Evolutionary conservation across 2,797 vertebrate genomes (phyloP).

Genomic region (Halcyon leucocephala): DNA sequence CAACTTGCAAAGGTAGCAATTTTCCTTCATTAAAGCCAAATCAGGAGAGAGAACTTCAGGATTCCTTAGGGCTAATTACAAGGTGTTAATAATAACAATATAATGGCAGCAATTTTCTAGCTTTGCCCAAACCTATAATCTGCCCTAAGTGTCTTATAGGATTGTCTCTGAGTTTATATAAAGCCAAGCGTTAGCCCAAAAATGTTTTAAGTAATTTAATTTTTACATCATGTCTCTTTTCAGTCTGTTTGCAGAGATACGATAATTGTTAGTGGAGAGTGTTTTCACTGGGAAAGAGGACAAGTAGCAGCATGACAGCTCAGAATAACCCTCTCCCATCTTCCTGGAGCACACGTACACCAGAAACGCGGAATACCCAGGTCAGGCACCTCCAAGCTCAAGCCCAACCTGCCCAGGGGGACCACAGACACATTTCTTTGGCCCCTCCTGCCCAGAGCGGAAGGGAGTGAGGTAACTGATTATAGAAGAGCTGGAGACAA

Average conservation of each 20-base stretch:
- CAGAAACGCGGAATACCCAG: conserved; percentile 31
- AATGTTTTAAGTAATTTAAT: conserved; percentile 82
- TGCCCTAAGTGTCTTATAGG: conserved; percentile 86
- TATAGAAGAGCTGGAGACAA: conserved; percentile 32
- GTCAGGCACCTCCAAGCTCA: neutral
- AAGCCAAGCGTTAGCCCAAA: conserved; percentile 81
- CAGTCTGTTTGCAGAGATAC: conserved; percentile 75
- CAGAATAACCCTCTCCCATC: conserved; percentile 49
- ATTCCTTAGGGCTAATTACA: conserved; percentile 98
- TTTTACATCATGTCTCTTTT: conserved; percentile 85
- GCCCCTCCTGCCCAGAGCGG: conserved; percentile 51
- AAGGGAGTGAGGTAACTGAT: conserved; percentile 42
- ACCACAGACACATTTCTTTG: neutral
- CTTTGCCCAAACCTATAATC: conserved; percentile 92
- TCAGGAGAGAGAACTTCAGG: conserved; percentile 95
- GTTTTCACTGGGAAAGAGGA: conserved; percentile 49
- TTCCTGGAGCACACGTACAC: conserved; percentile 36
- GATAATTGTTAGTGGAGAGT: conserved; percentile 74
- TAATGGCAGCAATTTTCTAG: conserved; percentile 97
- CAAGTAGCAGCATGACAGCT: conserved; percentile 74
- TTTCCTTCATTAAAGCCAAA: conserved; percentile 98
- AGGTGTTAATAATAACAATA: conserved; percentile 99
- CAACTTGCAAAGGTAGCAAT: conserved; percentile 97
- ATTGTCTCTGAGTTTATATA: conserved; percentile 88
- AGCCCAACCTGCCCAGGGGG: conserved; percentile 12